Base-by-base conservation (phyloP, 2,113 vertebrate genomes). In the Elachura formosa region DNA sequence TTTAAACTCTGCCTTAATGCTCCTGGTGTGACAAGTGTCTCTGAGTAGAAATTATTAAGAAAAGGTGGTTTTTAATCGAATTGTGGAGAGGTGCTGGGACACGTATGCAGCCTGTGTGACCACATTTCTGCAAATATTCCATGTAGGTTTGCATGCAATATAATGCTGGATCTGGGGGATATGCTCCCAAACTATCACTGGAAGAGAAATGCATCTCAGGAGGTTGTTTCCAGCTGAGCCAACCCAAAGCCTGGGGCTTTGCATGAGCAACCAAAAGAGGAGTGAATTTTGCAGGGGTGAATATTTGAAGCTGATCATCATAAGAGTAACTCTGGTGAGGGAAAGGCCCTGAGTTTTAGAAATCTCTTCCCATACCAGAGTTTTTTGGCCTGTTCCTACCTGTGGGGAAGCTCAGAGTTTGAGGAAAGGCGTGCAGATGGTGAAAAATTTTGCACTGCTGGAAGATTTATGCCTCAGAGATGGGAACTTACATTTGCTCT, bases 21-120 rank as follows among this genome's bases (percentile, higher is more conserved):
- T 84, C 72, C 83, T 29, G 8, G 59, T 72, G 81, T 81, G 76
- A 51, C 68, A 40, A 93, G 83, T 16, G 63, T 36, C 56, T 87
- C 62, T 56, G 63, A 3, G 0, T 58, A 43, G 80, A 81, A 96
- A 86, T 94, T 46, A 52, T 48, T 38, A 52, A 66, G 83, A 56
- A 86, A 81, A 86, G 72, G n/a, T 2, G 1, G 4, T 62, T 84
- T 88, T 80, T 51, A 51, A 67, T 90, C 1, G 5, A 67, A 56
- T 93, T 56, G 51, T 1, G 5, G 56, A 55, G 48, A 5, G 56
- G 52, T 15, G 13, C 34, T 2, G 10, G 54, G 45, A 19, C 75
- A 16, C 0, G 1, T 23, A 0, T 14, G 29, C 48, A 23, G 1
- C 40, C 61, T 19, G 14, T 0, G 0, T 11, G 4, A 33, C 56